phyloP scores from a whole-genome alignment of 2,797 vertebrate genomes.

The Denticeps clupeoides region DNA sequence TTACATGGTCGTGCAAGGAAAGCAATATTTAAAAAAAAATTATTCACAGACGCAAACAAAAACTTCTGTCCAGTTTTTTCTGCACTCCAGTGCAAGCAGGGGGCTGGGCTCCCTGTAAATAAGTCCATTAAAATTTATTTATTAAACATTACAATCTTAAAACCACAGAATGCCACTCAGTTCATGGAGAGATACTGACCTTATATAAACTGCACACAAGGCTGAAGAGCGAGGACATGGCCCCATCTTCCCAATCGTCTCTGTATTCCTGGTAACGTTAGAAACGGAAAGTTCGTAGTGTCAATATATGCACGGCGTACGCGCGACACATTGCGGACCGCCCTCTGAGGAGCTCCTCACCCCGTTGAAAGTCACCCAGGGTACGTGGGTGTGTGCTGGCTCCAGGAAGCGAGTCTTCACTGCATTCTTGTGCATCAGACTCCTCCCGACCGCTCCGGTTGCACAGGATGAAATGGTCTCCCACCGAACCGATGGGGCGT shows the following conservation, averaged over 20 bases:
- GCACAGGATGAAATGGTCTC: constrained; percentile 52
- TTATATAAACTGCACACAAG: constrained; percentile 69
- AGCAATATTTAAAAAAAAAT: neutral
- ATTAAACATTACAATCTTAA: neutral
- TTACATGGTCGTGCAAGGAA: too few relatives aligned
- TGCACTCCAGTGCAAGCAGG: constrained; percentile 48
- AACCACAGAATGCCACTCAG: neutral
- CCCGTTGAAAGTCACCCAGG: constrained; percentile 79
- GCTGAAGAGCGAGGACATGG: constrained; percentile 51
- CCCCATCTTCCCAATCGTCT: constrained; percentile 41
- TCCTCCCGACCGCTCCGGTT: constrained; percentile 48
- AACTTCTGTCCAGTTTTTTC: constrained; percentile 43
- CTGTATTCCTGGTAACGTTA: constrained; percentile 42
- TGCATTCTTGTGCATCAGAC: constrained; percentile 70
- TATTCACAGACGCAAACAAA: constrained; percentile 40
- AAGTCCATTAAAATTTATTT: constrained; percentile 6
- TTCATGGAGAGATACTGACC: constrained; percentile 45
- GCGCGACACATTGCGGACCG: neutral
- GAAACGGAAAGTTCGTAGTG: neutral
- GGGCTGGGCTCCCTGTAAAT: constrained; percentile 67
- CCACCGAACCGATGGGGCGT: constrained; percentile 44
- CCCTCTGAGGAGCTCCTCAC: constrained; percentile 47
- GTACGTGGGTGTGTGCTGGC: constrained; percentile 67
- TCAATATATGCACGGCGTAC: neutral
- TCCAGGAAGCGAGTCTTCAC: constrained; percentile 54